Evolutionary conservation across 2,113 vertebrate genomes (phyloP), one percentile per base, ranked within the genome.

Genomic region (Monopterus albus): DNA sequence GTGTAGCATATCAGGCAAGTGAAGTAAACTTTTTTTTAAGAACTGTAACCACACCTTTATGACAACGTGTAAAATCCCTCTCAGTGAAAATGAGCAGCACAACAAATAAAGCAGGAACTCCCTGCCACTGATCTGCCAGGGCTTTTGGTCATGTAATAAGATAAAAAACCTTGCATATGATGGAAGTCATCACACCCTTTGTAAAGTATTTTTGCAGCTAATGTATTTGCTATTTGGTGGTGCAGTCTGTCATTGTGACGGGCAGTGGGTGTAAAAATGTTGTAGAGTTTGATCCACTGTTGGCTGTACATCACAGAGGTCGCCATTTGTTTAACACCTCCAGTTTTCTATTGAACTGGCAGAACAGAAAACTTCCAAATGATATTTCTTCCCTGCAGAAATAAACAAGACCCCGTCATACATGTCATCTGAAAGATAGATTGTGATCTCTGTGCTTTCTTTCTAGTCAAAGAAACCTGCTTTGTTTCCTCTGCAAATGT

Each of bases 341-440:
- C 40, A 49, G 52, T 36, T 56, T 35, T 58, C 45, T 35, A 17
- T 68, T 21, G 14, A 69, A 78, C 69, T 69, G 78, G 43, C 59
- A 58, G 78, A 35, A 63, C 25, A 39, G 36, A 31, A 46, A 29
- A 40, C 23, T 59, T 72, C 60, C 21, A 64, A 64, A 79, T 25
- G 68, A 83, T 74, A 75, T 66, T 63, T 80, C 60, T 75, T 50
- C 50, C 15, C 43, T 45, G 3, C 55, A 40, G 73, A 71, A 81
- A 81, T 59, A 81, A 79, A 77, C 69, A 70, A n/a, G 75, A 86
- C 82, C 81, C 74, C 79, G 86, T 81, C 67, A 70, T 35, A 31
- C 45, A 52, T 72, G 70, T 81, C 62, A 68, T 89, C 89, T 85
- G 66, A 63, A 68, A 82, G 79, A 90, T 51, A 67, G 72, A 87